These are phyloP conservation scores for Aegotheles bennettii DNA, from an alignment of 2,113 vertebrate species.

Conservation along the genomic window DNA sequence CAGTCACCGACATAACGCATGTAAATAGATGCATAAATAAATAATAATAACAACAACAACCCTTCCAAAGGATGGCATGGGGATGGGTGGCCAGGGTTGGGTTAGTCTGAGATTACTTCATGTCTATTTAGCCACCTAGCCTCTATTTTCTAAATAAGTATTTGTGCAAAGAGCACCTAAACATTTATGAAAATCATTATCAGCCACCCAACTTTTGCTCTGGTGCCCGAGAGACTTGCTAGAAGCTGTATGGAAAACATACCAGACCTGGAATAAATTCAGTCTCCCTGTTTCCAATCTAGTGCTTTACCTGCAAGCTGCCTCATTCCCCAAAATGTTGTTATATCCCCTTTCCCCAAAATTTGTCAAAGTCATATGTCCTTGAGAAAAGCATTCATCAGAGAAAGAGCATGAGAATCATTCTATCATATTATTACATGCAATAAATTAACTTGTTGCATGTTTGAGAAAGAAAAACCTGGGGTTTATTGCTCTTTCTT, in stretches of 20 bases:
- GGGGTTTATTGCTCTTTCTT: background rate
- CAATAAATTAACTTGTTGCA: conserved; percentile 11
- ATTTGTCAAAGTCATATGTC: background rate
- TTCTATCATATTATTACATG: background rate
- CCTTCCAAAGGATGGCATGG: background rate
- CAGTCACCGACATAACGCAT: background rate
- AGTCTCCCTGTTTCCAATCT: background rate
- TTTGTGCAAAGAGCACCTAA: background rate
- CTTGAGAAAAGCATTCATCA: background rate
- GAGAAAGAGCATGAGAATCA: background rate
- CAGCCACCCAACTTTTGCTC: background rate
- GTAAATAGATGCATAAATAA: background rate
- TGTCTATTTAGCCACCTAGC: background rate
- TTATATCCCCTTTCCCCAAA: background rate
- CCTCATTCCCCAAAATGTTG: background rate
- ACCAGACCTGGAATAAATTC: background rate
- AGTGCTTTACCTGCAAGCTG: background rate
- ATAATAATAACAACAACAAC: background rate
- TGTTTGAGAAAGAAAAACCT: background rate
- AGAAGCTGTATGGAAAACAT: background rate
- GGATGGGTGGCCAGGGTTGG: background rate
- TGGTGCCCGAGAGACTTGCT: background rate
- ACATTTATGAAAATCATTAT: background rate
- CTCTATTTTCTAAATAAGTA: background rate
- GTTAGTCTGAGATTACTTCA: background rate